Evolutionary conservation across 2,888 invertebrate species (phyloP).

Genomic region (Tuta absoluta): DNA sequence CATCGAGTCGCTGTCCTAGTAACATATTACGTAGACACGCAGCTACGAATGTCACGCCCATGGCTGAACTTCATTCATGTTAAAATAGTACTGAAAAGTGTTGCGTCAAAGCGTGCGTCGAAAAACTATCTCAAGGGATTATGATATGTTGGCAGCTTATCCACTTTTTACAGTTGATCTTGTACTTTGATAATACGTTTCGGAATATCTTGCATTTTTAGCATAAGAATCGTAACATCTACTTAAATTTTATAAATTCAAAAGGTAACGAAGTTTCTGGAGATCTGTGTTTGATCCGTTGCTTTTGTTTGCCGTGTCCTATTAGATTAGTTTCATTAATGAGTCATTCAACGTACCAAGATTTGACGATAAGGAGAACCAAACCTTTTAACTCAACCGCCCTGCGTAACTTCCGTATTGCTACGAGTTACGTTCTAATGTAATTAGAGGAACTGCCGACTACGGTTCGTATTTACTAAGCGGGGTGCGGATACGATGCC

Average conservation of each 20-base stretch:
- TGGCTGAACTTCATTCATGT: constrained; percentile 35
- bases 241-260: too few relatives aligned
- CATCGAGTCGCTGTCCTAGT: constrained; percentile 37
- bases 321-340: neutral
- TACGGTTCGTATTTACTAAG: constrained; percentile 21
- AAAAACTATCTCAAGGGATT: neutral
- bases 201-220: neutral
- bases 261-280: neutral
- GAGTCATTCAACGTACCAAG: neutral
- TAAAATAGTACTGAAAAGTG: constrained; percentile 28
- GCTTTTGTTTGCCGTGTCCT: neutral
- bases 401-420: constrained; percentile 16
- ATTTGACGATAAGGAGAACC: neutral
- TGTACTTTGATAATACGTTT: neutral
- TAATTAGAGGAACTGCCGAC: constrained; percentile 22
- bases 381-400: constrained; percentile 11
- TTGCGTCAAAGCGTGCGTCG: constrained; percentile 5
- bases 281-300: neutral
- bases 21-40: constrained; percentile 27
- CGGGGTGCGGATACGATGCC: constrained; percentile 26
- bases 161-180: neutral
- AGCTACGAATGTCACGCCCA: constrained; percentile 27
- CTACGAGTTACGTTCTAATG: neutral
- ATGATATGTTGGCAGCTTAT: neutral
- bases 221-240: too few relatives aligned